A percentile compares a stretch with the other conserved stretches of the same genome.
These are phyloP conservation scores for Cynopterus sphinx DNA, from an alignment of 2,797 vertebrate species.

Conservation along the genomic window DNA sequence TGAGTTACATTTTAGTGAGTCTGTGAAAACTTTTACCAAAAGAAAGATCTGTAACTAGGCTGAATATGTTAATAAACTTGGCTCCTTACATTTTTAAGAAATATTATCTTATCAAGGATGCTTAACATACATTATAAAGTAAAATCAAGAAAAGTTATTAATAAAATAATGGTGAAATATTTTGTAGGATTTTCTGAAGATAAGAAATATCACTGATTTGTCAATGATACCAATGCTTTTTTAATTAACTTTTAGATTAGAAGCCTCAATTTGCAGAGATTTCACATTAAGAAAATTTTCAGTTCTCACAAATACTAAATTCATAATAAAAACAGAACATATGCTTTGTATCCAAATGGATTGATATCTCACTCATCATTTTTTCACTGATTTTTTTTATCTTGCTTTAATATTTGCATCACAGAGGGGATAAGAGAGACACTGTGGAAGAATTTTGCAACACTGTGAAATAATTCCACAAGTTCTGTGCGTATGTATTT, in stretches of 20 bases:
- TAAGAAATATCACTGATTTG: neutral
- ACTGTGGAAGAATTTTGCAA: neutral
- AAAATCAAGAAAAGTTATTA: neutral
- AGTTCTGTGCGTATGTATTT: neutral
- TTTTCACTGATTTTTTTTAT: conserved; percentile 22
- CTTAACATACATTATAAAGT: neutral
- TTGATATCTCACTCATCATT: neutral
- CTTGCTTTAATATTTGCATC: conserved; percentile 39
- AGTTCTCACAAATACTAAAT: neutral
- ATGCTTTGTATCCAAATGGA: neutral
- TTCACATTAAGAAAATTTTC: neutral
- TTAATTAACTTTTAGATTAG: neutral
- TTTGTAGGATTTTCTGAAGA: neutral
- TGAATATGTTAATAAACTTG: conserved; percentile 31
- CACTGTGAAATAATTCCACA: neutral
- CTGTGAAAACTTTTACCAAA: conserved; percentile 34
- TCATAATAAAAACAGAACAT: neutral
- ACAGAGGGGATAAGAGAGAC: conserved; percentile 14
- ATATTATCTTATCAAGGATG: conserved; percentile 3
- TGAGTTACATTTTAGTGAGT: conserved; percentile 79
- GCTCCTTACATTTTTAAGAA: neutral
- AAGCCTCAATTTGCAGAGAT: neutral
- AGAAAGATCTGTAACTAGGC: neutral
- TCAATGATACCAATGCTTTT: neutral
- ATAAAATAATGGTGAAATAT: conserved; percentile 6